Evolutionary conservation across 2,113 vertebrate species (phyloP).

Genomic region (Murina feae): DNA sequence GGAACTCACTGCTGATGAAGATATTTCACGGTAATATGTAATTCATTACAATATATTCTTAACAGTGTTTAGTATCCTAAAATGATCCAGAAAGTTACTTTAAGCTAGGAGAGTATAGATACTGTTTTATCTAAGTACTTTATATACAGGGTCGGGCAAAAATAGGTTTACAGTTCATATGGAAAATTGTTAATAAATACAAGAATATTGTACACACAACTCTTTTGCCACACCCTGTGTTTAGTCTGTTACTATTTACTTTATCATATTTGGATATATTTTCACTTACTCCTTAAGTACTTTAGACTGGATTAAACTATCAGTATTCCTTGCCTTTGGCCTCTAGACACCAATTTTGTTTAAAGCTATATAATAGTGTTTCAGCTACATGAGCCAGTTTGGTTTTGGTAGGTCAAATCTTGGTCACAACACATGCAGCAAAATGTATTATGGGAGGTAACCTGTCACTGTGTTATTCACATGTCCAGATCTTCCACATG

Average conservation of each 20-base stretch:
- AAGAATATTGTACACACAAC: not conserved
- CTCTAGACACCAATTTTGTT: not conserved
- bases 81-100: not conserved
- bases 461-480: not conserved
- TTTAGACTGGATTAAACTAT: slow-evolving; percentile 13
- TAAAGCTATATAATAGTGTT: not conserved
- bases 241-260: not conserved
- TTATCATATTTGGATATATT: not conserved
- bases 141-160: not conserved
- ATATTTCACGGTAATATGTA: slow-evolving; percentile 91
- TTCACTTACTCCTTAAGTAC: not conserved
- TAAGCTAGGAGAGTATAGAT: not conserved
- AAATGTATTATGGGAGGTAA: not conserved
- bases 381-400: not conserved
- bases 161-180: not conserved
- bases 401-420: not conserved
- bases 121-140: not conserved
- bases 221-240: not conserved
- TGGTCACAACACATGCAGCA: not conserved
- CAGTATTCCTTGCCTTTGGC: not conserved
- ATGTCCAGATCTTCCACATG: not conserved
- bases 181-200: no score
- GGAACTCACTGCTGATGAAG: slow-evolving; percentile 95
- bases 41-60: not conserved
- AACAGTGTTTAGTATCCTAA: not conserved